Evolutionary conservation across 2,888 invertebrate species (phyloP), one percentile per base, ranked within the genome.

Genomic region (Meganola albula): DNA sequence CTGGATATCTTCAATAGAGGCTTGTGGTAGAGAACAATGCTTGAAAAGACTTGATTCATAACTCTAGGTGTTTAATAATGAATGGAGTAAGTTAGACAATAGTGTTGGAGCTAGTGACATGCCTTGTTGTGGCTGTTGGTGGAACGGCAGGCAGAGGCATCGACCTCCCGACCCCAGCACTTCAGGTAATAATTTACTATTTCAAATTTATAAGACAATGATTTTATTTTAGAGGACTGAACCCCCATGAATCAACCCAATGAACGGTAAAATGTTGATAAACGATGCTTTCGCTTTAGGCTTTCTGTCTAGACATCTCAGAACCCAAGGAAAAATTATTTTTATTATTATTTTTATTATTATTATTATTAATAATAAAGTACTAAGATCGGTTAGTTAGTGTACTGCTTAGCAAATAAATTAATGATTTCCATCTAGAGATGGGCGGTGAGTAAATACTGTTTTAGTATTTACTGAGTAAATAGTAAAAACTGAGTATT

Each of bases 51-150:
- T 32, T 34, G 31, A 37, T 37, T 34, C 25, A 34, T 27, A 38
- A 44, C 30, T 38, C 21, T n/a, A 25, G 16, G 34, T 13, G 40
- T 28, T 12, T 30, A 21, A 37, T 41, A 27, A 43, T 49, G 41
- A 34, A 39, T 29, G 44, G 27, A 31, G 31, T 34, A 31, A 30
- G 37, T 38, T 52, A 29, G 37, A 37, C 35, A 24, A 35, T 28
- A 49, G 37, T 46, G 46, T 43, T 49, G 53, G 54, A 42, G 39
- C 41, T 20, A 45, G 37, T 48, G 56, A 45, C 13, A 84, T 85
- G 85, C 78, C 84, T 44, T 85, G 85, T 55, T 85, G 85, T 63
- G 84, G 84, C 6, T 85, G 85, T 57, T 85, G 85, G 85, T 84
- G 85, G 83, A 83, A 74, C 34, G 83, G 85, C 53, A 74, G 82